Conservation (phyloP, 2,113 vertebrate species). For the Chaetorhynchus papuensis region DNA sequence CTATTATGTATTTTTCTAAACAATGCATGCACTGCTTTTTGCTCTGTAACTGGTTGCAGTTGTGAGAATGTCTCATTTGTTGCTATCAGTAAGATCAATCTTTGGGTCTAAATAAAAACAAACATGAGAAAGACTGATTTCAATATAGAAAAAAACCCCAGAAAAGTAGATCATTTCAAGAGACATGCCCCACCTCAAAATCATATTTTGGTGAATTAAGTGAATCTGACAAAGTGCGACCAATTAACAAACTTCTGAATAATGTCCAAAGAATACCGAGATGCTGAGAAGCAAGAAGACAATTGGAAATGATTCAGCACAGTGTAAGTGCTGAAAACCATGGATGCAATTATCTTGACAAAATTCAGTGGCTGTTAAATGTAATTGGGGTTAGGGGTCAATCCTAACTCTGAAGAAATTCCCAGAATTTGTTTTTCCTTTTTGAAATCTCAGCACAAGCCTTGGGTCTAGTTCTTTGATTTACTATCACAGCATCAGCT, state of each 20-base stretch:
- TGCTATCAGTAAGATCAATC: neutral
- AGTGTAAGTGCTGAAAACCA: neutral
- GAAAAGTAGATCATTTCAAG: neutral
- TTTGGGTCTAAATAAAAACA: neutral
- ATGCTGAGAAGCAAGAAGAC: neutral
- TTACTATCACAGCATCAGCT: neutral
- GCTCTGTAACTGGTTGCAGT: neutral
- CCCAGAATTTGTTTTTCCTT: neutral
- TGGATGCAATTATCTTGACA: neutral
- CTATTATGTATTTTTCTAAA: neutral
- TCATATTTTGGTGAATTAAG: neutral
- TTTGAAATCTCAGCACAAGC: neutral
- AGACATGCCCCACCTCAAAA: neutral
- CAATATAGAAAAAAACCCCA: neutral
- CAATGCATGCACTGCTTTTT: neutral
- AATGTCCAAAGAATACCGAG: neutral
- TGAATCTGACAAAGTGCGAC: neutral
- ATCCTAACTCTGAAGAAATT: neutral
- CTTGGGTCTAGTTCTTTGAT: neutral
- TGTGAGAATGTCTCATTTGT: neutral
- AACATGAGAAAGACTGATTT: neutral
- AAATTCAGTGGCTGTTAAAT: neutral
- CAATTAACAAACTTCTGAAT: neutral
- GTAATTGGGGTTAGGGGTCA: neutral
- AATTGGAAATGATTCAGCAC: neutral